phyloP scores from a whole-genome alignment of 2,888 invertebrate species.

The Aleiodes testaceus region DNA sequence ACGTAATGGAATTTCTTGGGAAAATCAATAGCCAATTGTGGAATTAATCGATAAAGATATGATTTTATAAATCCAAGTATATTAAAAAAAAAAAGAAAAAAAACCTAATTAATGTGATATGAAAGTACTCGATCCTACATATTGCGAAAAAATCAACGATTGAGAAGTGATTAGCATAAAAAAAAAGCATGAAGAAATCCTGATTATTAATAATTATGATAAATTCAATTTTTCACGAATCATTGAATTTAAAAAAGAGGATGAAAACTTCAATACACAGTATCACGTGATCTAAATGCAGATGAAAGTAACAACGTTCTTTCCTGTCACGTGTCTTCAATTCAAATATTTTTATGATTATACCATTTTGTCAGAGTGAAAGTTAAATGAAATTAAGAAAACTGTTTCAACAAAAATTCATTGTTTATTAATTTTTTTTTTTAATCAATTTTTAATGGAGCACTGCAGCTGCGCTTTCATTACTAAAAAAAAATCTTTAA shows the following conservation, averaged over 20 bases:
- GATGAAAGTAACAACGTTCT: constrained; percentile 23
- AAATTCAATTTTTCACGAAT: too few species aligned
- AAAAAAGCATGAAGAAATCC: too few species aligned
- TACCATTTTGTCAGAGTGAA: constrained; percentile 1
- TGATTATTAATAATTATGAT: too few species aligned
- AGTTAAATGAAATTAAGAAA: constrained; percentile 9
- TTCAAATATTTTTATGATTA: constrained; percentile 5
- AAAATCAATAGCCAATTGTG: too few species aligned
- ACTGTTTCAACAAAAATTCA: not conserved
- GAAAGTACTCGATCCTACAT: too few species aligned
- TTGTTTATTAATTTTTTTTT: constrained; percentile 4
- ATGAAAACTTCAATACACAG: not conserved
- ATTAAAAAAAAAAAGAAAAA: too few species aligned
- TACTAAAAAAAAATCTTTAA: not conserved
- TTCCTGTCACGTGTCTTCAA: constrained; percentile 22
- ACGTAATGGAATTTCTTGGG: too few species aligned
- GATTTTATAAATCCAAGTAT: too few species aligned
- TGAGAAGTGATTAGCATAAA: too few species aligned
- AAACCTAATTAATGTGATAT: too few species aligned
- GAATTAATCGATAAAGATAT: too few species aligned
- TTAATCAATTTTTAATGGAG: not conserved
- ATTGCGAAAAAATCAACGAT: too few species aligned
- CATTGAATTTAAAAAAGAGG: not conserved
- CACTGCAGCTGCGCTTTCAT: not conserved
- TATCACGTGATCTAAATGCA: constrained; percentile 23